Conservation (phyloP, 2,888 invertebrate species). For the Corythucha ciliata region DNA sequence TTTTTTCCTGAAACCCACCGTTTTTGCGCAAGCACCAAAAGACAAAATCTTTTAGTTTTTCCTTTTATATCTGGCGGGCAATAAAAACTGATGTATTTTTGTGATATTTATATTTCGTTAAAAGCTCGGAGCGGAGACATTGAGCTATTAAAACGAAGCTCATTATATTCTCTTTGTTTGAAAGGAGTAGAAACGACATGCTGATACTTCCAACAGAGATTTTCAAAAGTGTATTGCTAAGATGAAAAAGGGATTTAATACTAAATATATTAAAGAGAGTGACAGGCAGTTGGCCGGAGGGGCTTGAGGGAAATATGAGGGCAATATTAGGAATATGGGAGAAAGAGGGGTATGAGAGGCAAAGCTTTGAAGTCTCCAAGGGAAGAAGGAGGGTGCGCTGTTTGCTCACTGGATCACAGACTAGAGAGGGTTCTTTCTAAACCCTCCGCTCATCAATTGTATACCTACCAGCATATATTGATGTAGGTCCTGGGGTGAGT, state of each 20-base stretch:
- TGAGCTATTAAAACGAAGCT: no score
- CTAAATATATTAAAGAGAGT: conserved; percentile 24
- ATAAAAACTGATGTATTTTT: no score
- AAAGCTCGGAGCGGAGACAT: no score
- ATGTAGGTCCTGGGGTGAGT: conserved; percentile 11
- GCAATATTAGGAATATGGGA: conserved; percentile 24
- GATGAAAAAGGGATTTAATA: conserved; percentile 26
- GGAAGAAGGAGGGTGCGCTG: conserved; percentile 1
- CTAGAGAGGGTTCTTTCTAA: conserved; percentile 20
- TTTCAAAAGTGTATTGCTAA: conserved; percentile 1
- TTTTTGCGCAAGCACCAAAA: no score
- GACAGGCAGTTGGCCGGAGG: conserved; percentile 14
- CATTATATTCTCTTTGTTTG: no score
- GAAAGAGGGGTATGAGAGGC: neutral
- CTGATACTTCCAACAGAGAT: no score
- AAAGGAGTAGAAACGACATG: no score
- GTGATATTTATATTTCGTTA: no score
- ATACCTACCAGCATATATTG: conserved; percentile 25
- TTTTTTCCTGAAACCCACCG: no score
- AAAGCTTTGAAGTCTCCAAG: conserved; percentile 22
- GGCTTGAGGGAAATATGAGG: conserved; percentile 24
- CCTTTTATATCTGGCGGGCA: no score
- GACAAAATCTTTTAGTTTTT: no score
- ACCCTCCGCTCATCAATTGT: conserved; percentile 20
- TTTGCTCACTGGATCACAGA: conserved; percentile 22